Evolutionary conservation across 2,113 vertebrate species (phyloP).

Genomic region (Lophochroa leadbeateri): DNA sequence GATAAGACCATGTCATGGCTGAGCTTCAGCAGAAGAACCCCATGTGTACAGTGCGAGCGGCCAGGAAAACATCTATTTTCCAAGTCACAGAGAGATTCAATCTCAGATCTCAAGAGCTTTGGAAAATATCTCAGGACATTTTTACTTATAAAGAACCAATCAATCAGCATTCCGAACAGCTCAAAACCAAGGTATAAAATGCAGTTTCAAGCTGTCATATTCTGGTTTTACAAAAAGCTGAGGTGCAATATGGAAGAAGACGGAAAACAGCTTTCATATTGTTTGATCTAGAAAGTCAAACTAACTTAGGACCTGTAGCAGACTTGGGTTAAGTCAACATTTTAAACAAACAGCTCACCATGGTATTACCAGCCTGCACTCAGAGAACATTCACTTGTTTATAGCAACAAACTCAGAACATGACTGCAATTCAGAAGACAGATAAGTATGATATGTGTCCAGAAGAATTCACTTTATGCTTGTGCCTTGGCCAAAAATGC

Average conservation of each 20-base stretch:
- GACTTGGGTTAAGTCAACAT: conserved; percentile 8
- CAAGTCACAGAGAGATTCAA: background rate
- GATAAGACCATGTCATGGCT: no score
- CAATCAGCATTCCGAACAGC: background rate
- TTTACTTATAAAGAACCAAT: background rate
- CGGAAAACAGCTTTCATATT: background rate
- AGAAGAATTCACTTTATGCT: conserved; percentile 25
- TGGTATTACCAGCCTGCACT: conserved; percentile 6
- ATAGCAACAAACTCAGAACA: conserved; percentile 47
- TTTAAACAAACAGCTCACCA: conserved; percentile 41
- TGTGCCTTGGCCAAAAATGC: conserved; percentile 28
- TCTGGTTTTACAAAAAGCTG: background rate
- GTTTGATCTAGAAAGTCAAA: conserved; percentile 11
- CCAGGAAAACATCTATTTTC: background rate
- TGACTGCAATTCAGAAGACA: conserved; percentile 1
- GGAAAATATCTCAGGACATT: background rate
- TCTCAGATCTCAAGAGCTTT: background rate
- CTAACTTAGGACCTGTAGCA: background rate
- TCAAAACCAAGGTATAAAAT: background rate
- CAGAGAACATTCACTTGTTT: conserved; percentile 32
- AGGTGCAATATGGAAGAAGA: background rate
- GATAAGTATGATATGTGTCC: background rate
- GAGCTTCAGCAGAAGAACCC: background rate
- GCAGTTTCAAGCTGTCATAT: background rate
- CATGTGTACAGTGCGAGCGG: accelerated